Base-by-base conservation (phyloP, 2,888 invertebrate species). In the Caenorhabditis macrosperma region DNA sequence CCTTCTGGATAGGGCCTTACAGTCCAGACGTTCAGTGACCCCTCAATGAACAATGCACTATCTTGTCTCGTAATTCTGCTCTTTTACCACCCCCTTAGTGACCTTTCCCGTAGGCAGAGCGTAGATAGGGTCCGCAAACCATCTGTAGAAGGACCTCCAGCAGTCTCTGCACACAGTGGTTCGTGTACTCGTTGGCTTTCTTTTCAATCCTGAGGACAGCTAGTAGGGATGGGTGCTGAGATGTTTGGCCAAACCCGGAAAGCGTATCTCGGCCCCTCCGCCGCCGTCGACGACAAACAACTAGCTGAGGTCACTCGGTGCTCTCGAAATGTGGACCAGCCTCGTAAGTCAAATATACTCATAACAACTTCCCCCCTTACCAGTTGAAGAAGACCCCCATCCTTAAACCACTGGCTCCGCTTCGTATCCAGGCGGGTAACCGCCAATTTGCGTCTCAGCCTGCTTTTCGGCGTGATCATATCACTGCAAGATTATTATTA, bases 211-310 rank as follows among this genome's bases (percentile, higher is more conserved):
- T 57, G 74, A 74, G 74, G 57, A 74, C 64, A 64, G 74, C 74
- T 74, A 77, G 76, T 64, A 77, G 50, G 55, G 48, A 28, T 20
- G 38, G 28, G 68, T 33, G 67, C 33, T 44, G 63, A 77, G 76
- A 64, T 82, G 80, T 82, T 82, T 82, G 82, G 76, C 78, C 79
- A 78, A 80, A 82, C 82, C 82, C 79, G 82, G 82, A 82, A 82
- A 81, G 75, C 82, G 78, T 82, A 76, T 69, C 77, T 76, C 74
- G 66, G 74, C 38, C 67, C 66, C 26, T 61, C 50, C 46, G 54
- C 60, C 46, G 66, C 75, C 76, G 77, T 72, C 66, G 74, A 77
- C 59, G 76, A 72, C 76, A 78, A 79, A 77, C 71, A 78, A 71
- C 64, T 71, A 64, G 68, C 55, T 46, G 66, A 64, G 74, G 74